phyloP scores from a whole-genome alignment of 2,888 invertebrate genomes.

The Aproaerema taeniolella region DNA sequence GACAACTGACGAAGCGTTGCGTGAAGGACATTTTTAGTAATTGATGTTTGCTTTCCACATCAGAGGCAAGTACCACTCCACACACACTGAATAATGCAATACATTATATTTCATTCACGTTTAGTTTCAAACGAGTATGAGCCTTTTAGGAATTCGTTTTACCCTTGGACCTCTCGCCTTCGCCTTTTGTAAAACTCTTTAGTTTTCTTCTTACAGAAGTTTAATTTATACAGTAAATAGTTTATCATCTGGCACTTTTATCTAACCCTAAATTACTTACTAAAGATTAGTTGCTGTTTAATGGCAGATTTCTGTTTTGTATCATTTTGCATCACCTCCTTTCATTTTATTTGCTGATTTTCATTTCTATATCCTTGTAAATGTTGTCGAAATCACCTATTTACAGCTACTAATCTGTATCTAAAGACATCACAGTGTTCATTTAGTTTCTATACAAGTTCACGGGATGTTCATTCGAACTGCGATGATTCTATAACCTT shows the following conservation, averaged over 20 bases:
- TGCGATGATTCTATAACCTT: constrained; percentile 13
- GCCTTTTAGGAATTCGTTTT: constrained; percentile 1
- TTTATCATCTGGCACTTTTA: constrained; percentile 62
- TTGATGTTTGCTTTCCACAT: constrained; percentile 8
- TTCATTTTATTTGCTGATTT: background rate
- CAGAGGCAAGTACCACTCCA: background rate
- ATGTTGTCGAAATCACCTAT: too few relatives aligned
- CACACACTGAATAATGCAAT: constrained; percentile 8
- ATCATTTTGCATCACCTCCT: background rate
- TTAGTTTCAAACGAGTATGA: constrained; percentile 1
- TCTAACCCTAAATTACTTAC: constrained; percentile 42
- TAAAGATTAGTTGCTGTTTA: background rate
- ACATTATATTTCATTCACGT: constrained; percentile 6
- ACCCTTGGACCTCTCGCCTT: too few relatives aligned
- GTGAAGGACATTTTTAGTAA: constrained; percentile 17
- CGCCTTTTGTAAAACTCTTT: too few relatives aligned
- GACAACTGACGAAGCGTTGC: constrained; percentile 13
- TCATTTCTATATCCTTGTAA: too few relatives aligned
- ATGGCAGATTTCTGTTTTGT: background rate
- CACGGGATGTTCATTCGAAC: constrained; percentile 11
- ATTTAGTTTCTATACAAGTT: constrained; percentile 20
- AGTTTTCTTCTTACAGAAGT: constrained; percentile 13
- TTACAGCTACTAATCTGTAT: background rate
- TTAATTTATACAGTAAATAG: constrained; percentile 16
- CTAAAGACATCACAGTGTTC: constrained; percentile 49